Evolutionary conservation across 2,113 vertebrate species (phyloP).

Genomic region (Pangasianodon gigas): DNA sequence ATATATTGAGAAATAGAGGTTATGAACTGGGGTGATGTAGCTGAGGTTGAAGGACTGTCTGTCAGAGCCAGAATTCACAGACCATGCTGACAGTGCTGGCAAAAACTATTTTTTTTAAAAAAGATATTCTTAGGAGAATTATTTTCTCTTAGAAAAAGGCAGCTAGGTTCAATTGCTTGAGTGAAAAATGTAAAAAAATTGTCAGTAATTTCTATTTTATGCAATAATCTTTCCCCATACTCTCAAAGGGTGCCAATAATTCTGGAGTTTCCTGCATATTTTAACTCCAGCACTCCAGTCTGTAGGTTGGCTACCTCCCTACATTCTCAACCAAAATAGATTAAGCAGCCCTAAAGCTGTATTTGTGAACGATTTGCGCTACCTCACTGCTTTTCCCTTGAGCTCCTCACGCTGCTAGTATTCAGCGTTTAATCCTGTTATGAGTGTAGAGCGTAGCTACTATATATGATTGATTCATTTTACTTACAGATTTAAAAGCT

Average conservation of each 20-base stretch:
- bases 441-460: background rate
- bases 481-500: background rate
- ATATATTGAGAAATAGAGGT: background rate
- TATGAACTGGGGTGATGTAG: background rate
- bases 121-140: no score
- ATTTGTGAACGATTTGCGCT: background rate
- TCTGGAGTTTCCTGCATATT: background rate
- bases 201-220: no score
- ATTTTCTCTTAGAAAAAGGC: background rate
- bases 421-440: constrained; percentile 29
- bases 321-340: background rate
- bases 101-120: no score
- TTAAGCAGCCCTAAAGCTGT: background rate
- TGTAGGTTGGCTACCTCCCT: background rate
- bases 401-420: background rate
- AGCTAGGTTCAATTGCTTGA: background rate
- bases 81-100: no score
- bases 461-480: background rate
- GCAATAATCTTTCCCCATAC: background rate
- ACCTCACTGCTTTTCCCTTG: background rate
- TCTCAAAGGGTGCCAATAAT: background rate
- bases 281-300: background rate
- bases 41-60: no score
- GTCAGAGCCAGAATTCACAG: no score
- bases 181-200: no score